phyloP scores from a whole-genome alignment of 2,113 vertebrate species.

The Pedetes capensis region DNA sequence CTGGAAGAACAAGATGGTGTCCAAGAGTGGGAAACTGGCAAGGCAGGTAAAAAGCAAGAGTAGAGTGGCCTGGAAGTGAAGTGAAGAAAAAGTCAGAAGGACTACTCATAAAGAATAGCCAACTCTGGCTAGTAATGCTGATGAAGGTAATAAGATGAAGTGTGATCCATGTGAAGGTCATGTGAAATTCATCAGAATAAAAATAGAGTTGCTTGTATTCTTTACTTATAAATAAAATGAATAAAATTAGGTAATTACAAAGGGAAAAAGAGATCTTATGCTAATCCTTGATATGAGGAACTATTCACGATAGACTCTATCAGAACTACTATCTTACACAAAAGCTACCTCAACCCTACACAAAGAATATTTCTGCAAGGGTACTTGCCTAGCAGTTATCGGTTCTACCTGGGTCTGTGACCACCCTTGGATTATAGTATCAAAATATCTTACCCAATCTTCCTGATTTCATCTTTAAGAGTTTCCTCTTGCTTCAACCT shows the following conservation, averaged over 20 bases:
- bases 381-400: not conserved
- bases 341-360: not conserved
- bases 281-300: too few species aligned
- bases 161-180: not conserved
- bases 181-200: not conserved
- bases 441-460: not conserved
- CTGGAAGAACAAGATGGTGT: not conserved
- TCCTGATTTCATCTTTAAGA: not conserved
- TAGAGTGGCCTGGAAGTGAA: not conserved
- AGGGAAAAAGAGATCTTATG: not conserved
- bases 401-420: not conserved
- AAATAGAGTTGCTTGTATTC: not conserved
- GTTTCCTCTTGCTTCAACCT: not conserved
- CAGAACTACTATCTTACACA: not conserved
- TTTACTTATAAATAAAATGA: too few species aligned
- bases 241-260: not conserved
- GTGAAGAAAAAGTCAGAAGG: not conserved
- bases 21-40: not conserved
- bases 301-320: not conserved
- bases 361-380: not conserved
- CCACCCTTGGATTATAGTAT: not conserved
- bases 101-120: not conserved
- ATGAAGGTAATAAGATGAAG: not conserved
- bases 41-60: not conserved
- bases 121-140: not conserved